Conservation (phyloP, 2,797 vertebrate genomes). For the Enteromius anoplus region DNA sequence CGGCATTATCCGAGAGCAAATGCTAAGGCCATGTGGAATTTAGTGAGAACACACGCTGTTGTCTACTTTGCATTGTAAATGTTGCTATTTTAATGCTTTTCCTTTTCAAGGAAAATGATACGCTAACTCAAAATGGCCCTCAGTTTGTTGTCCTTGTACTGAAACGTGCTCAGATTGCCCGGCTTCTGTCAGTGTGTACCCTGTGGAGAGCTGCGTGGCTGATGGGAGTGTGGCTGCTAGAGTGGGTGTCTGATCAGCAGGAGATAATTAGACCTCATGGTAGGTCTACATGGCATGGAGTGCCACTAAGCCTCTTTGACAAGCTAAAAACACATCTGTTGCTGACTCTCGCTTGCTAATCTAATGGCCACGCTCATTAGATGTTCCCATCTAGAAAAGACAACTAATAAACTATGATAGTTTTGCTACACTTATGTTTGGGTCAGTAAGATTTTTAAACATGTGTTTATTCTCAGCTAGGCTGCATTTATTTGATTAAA, state of each 20-base stretch:
- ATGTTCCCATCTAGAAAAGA: not conserved
- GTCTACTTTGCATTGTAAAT: slow-evolving; percentile 40
- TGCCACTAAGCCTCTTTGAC: slow-evolving; percentile 23
- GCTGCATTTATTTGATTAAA: not conserved
- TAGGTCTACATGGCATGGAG: slow-evolving; percentile 39
- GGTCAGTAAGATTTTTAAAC: not conserved
- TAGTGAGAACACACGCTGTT: not conserved
- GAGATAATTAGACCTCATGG: slow-evolving; percentile 56
- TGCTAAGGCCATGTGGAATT: not conserved
- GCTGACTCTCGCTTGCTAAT: not conserved
- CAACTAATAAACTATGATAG: not conserved
- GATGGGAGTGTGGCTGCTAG: slow-evolving; percentile 28
- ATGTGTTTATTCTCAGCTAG: not conserved
- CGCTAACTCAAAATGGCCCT: not conserved
- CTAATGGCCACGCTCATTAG: not conserved
- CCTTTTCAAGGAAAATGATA: slow-evolving; percentile 13
- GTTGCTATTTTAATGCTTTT: not conserved
- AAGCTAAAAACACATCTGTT: slow-evolving; percentile 20
- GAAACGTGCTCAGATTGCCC: not conserved
- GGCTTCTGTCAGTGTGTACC: not conserved
- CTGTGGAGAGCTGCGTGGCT: slow-evolving; percentile 8
- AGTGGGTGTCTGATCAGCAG: slow-evolving; percentile 44
- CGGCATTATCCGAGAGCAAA: not conserved
- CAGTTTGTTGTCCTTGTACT: not conserved
- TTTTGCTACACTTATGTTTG: not conserved